A percentile compares a stretch with the other conserved stretches of the same genome.
Evolutionary conservation across 1,140 invertebrate species (phyloP).

Genomic region (Hycleus phaleratus): DNA sequence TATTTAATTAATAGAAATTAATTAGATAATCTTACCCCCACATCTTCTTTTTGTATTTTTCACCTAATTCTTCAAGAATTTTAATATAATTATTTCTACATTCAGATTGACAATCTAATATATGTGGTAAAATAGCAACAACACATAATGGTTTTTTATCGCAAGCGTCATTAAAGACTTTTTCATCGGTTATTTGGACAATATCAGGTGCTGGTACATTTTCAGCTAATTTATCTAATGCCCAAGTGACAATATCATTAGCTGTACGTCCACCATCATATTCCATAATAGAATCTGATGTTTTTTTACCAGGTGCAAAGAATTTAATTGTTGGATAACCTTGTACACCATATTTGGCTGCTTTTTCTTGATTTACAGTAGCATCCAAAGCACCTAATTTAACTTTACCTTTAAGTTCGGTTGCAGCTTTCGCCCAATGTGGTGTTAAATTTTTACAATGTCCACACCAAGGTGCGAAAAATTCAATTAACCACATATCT

Average conservation of each 20-base stretch:
- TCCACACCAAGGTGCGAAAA: constrained; percentile 95
- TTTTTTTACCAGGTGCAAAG: constrained; percentile 79
- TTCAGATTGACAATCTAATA: constrained; percentile 91
- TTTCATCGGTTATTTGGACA: constrained; percentile 56
- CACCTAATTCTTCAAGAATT: constrained; percentile 67
- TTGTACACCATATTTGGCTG: constrained; percentile 68
- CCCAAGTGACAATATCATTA: constrained; percentile 87
- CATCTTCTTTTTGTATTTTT: constrained; percentile 91
- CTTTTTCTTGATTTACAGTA: constrained; percentile 79
- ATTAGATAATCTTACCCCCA: constrained; percentile 70
- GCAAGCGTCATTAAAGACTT: constrained; percentile 65
- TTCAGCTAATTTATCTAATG: constrained; percentile 75
- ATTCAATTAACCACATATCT: constrained; percentile 94
- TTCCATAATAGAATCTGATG: constrained; percentile 60
- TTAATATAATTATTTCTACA: constrained; percentile 88
- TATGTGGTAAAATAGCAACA: constrained; percentile 89
- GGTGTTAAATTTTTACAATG: constrained; percentile 96
- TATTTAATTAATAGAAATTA: too few species aligned
- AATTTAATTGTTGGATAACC: constrained; percentile 98
- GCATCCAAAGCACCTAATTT: constrained; percentile 96
- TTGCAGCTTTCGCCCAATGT: constrained; percentile 89
- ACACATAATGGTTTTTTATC: constrained; percentile 86
- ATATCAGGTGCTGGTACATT: constrained; percentile 87
- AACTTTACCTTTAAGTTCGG: constrained; percentile 49
- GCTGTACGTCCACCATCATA: constrained; percentile 87